Base-by-base conservation (phyloP, 2,797 vertebrate species). In the Esox masquinongy region DNA sequence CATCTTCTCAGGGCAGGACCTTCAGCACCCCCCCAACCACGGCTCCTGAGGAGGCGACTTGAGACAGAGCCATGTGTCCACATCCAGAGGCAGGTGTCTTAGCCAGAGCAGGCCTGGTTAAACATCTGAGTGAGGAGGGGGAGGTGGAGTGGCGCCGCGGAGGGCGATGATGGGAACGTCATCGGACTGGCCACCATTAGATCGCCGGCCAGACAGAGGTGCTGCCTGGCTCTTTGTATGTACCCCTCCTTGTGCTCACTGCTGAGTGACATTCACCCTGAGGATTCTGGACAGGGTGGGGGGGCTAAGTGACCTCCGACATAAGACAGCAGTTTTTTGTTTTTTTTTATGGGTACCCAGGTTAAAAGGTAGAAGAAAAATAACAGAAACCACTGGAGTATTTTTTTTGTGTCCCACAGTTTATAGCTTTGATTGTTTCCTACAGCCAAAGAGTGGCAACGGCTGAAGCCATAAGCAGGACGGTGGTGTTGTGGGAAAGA, bases 1-100 rank as follows among this genome's bases (percentile, higher is more conserved):
- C 76, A 98, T 99, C 84, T 99, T 99, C 95, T 99, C 98, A 95
- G 97, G 97, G 81, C 98, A 99, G 92, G 98, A 99, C 93, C 96
- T 99, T 88, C 98, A 99, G 88, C 98, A 99, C 73, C 98, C 97
- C 0, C 98, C 98, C 34, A 98, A 96, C 81, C 98, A 99, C 0
- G 97, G 98, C 86, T 98, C 98, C 80, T 99, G 96, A 99, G 86
- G 70, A 66, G 15, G 4, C 43, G 80, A 68, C 39, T 69, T 73
- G 68, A 63, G 74, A 47, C 43, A 70, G 82, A 83, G 74, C 77
- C 51, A 59, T 72, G 68, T 26, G 72, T 66, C 79, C 64, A 70
- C 64, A 73, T 59, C 84, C 12, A 43, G 51, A 77, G 68, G 74
- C 51, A 68, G 77, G 72, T 59, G 76, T 76, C 75, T 77, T 14